Evolutionary conservation across 2,797 vertebrate genomes (phyloP), one percentile per base, ranked within the genome.

Genomic region (Mus spretus): DNA sequence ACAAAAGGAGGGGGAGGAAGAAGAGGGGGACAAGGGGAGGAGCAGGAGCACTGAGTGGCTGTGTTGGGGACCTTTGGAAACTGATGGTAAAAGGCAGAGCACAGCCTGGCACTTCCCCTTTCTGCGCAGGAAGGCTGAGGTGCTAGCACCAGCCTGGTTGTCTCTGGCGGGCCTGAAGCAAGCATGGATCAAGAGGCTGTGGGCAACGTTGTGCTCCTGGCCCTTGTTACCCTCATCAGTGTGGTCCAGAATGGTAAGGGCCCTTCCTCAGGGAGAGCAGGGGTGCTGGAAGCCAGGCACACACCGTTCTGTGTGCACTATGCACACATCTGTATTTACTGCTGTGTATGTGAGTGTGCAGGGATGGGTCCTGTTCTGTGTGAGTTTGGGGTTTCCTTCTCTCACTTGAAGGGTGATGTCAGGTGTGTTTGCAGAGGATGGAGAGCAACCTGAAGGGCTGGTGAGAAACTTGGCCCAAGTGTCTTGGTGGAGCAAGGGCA

Each of bases 191-290:
- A 98, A n/a, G 98, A 97, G 37, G 97, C 99, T 37, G 95, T 99
- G 97, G 99, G 99, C 57, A 98, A 99, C 44, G 97, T 99, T 53
- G 99, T 99, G 96, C 98, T 99, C 26, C 97, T 99, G 61, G 99
- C 98, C 95, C 98, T 99, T 0, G 98, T 99, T 97, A 99, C 99
- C 24, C 98, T 99, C 89, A 96, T 99, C 98, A 99, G 99, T 0
- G 99, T 99, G 3, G 87, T 99, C 81, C 99, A 99, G 98, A 99
- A 99, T 0, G 99, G 99, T 99, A 98, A 99, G 99, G 44, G 7
- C 1, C 1, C 3, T 96, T 22, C 0, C 40, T 84, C 55, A 0
- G 67, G 50, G 87, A 34, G 20, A n/a, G 31, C 31, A 37, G 31
- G 9, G 28, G 34, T 37, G 28, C 34, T 57, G 37, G 7, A 26